Evolutionary conservation across 2,113 vertebrate genomes (phyloP).

Genomic region (Cromileptes altivelis): DNA sequence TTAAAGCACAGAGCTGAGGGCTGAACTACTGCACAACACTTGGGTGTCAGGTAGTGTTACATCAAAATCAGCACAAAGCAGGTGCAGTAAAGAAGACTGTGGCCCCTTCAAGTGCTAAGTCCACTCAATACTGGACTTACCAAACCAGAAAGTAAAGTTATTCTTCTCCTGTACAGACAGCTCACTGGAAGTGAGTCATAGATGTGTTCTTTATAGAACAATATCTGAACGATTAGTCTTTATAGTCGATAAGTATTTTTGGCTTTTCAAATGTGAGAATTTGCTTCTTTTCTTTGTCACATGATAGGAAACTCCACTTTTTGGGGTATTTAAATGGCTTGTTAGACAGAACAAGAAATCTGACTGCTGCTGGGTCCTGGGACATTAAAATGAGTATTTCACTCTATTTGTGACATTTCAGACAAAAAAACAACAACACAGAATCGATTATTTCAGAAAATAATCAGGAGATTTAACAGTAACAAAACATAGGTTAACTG

Average conservation of each 20-base stretch:
- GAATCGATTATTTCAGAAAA: background rate
- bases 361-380: background rate
- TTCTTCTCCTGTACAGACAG: background rate
- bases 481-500: background rate
- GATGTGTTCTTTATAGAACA: background rate
- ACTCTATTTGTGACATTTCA: background rate
- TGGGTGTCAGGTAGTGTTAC: background rate
- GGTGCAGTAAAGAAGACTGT: background rate
- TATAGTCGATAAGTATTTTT: background rate
- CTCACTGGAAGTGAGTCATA: background rate
- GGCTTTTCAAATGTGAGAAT: background rate
- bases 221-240: background rate
- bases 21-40: background rate
- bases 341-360: background rate
- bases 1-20: constrained; percentile 30
- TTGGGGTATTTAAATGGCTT: background rate
- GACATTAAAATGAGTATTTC: background rate
- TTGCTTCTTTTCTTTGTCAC: background rate
- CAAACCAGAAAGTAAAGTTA: background rate
- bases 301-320: background rate
- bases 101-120: background rate
- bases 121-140: background rate
- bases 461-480: background rate
- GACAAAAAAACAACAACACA: too few relatives aligned
- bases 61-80: constrained; percentile 24